Evolutionary conservation across 1,140 invertebrate species (phyloP).

Genomic region (Antheraea pernyi): DNA sequence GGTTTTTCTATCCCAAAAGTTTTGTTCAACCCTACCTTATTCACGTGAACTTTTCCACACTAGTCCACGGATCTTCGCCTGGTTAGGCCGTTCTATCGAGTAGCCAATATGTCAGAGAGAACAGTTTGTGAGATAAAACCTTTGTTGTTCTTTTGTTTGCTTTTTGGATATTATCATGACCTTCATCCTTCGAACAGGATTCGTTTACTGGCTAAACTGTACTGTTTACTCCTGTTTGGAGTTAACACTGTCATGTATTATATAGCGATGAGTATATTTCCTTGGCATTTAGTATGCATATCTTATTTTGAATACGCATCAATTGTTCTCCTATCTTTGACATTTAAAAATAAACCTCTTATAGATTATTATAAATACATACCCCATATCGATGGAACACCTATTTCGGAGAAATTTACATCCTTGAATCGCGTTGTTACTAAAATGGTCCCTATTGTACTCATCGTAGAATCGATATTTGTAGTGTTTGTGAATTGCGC

Average conservation of each 20-base stretch:
- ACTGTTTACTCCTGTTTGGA: neutral
- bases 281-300: neutral
- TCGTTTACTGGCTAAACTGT: neutral
- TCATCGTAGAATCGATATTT: neutral
- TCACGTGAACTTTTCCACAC: neutral
- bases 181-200: neutral
- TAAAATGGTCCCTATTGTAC: neutral
- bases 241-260: neutral
- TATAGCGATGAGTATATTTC: neutral
- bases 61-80: neutral
- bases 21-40: neutral
- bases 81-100: neutral
- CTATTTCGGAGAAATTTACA: neutral
- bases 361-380: neutral
- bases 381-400: neutral
- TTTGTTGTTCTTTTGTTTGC: neutral
- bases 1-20: too few species aligned
- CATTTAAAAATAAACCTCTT: neutral
- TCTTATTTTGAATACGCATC: neutral
- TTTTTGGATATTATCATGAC: neutral
- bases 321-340: neutral
- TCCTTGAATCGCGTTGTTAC: neutral
- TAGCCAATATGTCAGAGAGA: neutral
- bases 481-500: neutral
- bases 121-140: conserved; percentile 1